Evolutionary conservation across 2,113 vertebrate genomes (phyloP).

Genomic region (Pongo pygmaeus): DNA sequence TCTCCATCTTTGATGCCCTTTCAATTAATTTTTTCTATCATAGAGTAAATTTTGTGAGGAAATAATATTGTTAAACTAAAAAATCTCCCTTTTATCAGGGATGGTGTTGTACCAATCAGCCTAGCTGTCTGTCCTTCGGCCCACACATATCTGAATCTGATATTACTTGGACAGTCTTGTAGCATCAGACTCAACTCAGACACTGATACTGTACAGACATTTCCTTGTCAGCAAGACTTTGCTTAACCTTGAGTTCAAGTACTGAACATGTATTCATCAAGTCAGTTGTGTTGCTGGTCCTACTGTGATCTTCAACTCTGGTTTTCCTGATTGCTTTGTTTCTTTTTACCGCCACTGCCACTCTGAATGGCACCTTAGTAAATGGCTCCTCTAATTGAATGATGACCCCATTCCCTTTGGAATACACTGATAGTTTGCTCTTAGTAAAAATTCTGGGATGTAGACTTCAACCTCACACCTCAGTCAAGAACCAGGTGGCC

Average conservation of each 20-base stretch:
- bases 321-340: background rate
- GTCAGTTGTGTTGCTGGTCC: background rate
- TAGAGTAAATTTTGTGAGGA: background rate
- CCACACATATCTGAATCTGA: background rate
- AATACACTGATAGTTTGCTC: background rate
- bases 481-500: background rate
- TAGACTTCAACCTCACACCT: background rate
- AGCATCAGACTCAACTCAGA: background rate
- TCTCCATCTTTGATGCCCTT: background rate
- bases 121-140: background rate
- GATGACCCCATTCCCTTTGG: background rate
- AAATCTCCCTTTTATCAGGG: background rate
- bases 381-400: background rate
- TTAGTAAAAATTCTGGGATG: background rate
- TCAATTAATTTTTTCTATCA: background rate
- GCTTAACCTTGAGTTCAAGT: slow-evolving; percentile 4
- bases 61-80: background rate
- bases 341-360: background rate
- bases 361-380: background rate
- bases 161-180: background rate
- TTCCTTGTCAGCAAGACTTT: background rate
- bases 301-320: background rate
- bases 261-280: background rate
- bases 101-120: background rate
- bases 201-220: background rate